Evolutionary conservation across 2,888 invertebrate species (phyloP).

Genomic region (Zygothrica quintamaculata): DNA sequence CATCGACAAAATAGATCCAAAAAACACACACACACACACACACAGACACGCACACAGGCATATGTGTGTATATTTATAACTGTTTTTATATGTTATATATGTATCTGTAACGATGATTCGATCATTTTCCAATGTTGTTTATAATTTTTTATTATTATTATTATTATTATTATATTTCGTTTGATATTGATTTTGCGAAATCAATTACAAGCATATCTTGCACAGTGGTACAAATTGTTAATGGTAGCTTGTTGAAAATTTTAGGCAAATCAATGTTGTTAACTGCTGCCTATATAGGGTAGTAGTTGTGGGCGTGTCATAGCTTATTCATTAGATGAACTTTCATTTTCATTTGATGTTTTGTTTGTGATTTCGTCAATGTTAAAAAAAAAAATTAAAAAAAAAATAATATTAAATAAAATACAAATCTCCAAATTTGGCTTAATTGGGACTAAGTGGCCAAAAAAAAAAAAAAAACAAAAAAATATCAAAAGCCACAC

Average conservation of each 20-base stretch:
- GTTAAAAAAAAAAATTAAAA: slow-evolving; percentile 4
- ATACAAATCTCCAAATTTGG: slow-evolving; percentile 26
- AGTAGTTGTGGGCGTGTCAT: slow-evolving; percentile 44
- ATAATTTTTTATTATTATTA: slow-evolving; percentile 16
- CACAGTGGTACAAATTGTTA: slow-evolving; percentile 34
- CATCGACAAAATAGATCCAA: slow-evolving; percentile 22
- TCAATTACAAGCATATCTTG: slow-evolving; percentile 48
- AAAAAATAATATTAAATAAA: slow-evolving; percentile 1
- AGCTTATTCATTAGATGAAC: slow-evolving; percentile 26
- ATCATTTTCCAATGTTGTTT: slow-evolving; percentile 35
- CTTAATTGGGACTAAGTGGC: slow-evolving; percentile 30
- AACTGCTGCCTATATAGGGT: no score
- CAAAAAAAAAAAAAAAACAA: slow-evolving; percentile 9
- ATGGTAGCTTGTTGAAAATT: slow-evolving; percentile 3
- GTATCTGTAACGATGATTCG: slow-evolving; percentile 33
- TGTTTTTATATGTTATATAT: slow-evolving; percentile 9
- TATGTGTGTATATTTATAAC: neutral
- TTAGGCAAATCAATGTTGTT: no score
- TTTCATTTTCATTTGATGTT: slow-evolving; percentile 37
- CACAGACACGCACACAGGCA: neutral
- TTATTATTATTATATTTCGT: no score
- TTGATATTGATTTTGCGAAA: slow-evolving; percentile 51
- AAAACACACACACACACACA: slow-evolving; percentile 15
- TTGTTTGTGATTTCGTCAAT: slow-evolving; percentile 29
- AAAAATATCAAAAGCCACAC: neutral